Evolutionary conservation across 2,113 vertebrate species (phyloP).

Genomic region (Fulica atra): DNA sequence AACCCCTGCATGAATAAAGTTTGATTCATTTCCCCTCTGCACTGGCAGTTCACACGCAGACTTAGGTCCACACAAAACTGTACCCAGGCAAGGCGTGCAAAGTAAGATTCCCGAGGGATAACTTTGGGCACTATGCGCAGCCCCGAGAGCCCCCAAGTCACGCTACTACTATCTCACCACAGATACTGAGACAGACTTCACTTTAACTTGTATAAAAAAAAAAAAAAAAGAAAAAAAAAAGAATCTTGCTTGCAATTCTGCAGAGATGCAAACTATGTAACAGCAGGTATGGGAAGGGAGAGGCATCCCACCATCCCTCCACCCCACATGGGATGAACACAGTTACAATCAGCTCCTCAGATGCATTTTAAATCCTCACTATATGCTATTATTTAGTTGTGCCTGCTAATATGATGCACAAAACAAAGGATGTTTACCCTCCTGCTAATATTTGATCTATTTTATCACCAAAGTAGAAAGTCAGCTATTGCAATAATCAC

Average conservation of each 20-base stretch:
- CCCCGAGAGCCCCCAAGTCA: neutral
- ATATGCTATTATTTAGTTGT: neutral
- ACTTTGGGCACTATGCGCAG: no score
- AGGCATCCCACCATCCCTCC: neutral
- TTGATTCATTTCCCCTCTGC: neutral
- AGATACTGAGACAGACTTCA: neutral
- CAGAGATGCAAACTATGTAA: neutral
- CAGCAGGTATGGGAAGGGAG: neutral
- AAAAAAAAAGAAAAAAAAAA: neutral
- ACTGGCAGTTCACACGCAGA: neutral
- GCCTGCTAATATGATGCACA: neutral
- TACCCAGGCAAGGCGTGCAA: neutral
- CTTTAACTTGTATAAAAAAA: neutral
- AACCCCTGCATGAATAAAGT: rapidly evolving
- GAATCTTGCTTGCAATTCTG: neutral
- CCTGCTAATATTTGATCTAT: neutral
- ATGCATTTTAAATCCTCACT: neutral
- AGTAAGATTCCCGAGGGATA: neutral
- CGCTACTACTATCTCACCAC: neutral
- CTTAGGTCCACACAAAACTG: neutral
- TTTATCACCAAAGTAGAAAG: neutral
- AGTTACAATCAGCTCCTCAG: neutral
- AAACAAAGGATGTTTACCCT: neutral
- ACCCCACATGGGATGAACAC: rapidly evolving
- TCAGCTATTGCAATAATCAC: neutral